phyloP scores from a whole-genome alignment of 2,888 invertebrate genomes.

The Selenia dentaria region DNA sequence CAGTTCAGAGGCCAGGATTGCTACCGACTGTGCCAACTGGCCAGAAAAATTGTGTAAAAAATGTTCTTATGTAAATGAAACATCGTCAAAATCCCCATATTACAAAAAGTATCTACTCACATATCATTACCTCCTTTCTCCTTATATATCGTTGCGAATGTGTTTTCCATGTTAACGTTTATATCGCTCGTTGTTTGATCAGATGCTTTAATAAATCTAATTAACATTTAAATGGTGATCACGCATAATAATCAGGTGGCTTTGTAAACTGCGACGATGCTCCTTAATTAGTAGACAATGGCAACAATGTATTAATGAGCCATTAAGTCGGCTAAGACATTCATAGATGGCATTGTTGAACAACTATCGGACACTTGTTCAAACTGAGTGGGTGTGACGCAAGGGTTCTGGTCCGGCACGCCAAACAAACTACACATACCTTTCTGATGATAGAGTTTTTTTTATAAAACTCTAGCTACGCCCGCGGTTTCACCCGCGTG shows the following conservation, averaged over 20 bases:
- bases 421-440: too few species aligned
- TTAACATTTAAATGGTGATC: conserved; percentile 83
- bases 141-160: too few species aligned
- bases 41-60: too few species aligned
- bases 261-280: conserved; percentile 69
- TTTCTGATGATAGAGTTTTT: too few species aligned
- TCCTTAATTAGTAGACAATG: conserved; percentile 77
- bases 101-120: too few species aligned
- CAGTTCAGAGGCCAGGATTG: too few species aligned
- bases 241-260: conserved; percentile 80
- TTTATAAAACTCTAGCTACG: too few species aligned
- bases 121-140: too few species aligned
- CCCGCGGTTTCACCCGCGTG: too few species aligned
- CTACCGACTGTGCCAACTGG: too few species aligned
- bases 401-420: conserved; percentile 22
- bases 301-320: conserved; percentile 62
- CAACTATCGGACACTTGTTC: conserved; percentile 62
- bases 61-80: too few species aligned
- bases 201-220: conserved; percentile 77
- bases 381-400: conserved; percentile 49
- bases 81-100: too few species aligned
- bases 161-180: conserved; percentile 48
- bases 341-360: conserved; percentile 47
- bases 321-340: conserved; percentile 62
- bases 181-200: conserved; percentile 57